These are phyloP conservation scores for Cyrtodaria siliqua DNA, from an alignment of 2,888 invertebrate species.

Conservation along the genomic window DNA sequence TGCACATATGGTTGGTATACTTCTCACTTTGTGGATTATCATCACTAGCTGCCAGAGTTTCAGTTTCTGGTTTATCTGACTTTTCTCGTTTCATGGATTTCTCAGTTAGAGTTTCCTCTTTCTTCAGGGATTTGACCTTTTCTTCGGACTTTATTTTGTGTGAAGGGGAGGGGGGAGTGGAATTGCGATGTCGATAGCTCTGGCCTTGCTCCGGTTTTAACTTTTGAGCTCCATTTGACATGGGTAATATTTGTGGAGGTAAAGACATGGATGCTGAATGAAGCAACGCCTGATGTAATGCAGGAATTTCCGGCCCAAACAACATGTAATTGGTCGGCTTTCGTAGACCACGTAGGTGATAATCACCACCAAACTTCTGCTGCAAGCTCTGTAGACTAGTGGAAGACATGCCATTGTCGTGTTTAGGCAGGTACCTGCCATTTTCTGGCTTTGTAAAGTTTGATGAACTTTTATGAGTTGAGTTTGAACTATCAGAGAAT, in stretches of 20 bases:
- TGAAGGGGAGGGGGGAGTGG: slow-evolving; percentile 55
- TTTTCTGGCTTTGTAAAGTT: not conserved
- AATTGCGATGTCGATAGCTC: slow-evolving; percentile 38
- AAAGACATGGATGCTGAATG: slow-evolving; percentile 56
- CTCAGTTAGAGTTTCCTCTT: slow-evolving; percentile 39
- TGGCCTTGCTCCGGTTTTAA: slow-evolving; percentile 34
- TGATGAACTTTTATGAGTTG: slow-evolving; percentile 13
- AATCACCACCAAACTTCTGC: slow-evolving; percentile 80
- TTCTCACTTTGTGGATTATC: slow-evolving; percentile 65
- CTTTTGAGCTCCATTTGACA: slow-evolving; percentile 55
- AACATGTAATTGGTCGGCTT: slow-evolving; percentile 69
- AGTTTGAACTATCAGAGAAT: not conserved
- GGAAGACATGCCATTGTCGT: slow-evolving; percentile 65
- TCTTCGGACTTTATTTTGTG: slow-evolving; percentile 48
- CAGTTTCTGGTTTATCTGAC: slow-evolving; percentile 29
- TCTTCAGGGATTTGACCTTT: slow-evolving; percentile 31
- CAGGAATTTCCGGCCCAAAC: slow-evolving; percentile 64
- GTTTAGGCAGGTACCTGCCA: not conserved
- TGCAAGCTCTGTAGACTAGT: slow-evolving; percentile 81
- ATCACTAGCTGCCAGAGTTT: slow-evolving; percentile 31
- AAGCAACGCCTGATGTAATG: slow-evolving; percentile 57
- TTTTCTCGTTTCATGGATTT: slow-evolving; percentile 55
- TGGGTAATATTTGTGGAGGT: slow-evolving; percentile 51
- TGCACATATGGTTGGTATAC: slow-evolving; percentile 80
- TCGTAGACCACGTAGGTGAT: slow-evolving; percentile 70